These are phyloP conservation scores for Chlorodrepanis virens DNA, from an alignment of 2,113 vertebrate species.

Conservation along the genomic window DNA sequence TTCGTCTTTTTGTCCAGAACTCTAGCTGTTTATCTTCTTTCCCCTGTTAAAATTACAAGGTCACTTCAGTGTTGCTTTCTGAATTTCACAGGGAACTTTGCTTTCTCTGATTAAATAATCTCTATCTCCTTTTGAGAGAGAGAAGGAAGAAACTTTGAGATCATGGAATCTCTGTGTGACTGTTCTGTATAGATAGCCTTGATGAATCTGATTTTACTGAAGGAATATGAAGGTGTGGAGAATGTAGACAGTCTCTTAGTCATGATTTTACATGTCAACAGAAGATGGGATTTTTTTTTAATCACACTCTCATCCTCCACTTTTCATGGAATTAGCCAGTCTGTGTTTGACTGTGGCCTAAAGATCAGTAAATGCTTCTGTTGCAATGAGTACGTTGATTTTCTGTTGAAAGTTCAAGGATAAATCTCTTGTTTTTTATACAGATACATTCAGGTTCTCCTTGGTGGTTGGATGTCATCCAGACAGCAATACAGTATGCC, in stretches of 20 bases:
- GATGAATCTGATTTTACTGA: not conserved
- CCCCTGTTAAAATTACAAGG: not conserved
- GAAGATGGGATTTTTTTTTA: not conserved
- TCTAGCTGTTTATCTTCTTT: not conserved
- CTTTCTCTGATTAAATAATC: not conserved
- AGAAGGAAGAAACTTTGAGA: not conserved
- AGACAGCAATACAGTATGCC: constrained; percentile 83
- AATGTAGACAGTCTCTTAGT: not conserved
- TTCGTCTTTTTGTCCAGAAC: not conserved
- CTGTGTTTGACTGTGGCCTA: not conserved
- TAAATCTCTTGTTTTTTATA: not conserved
- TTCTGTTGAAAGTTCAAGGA: not conserved
- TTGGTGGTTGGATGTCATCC: constrained; percentile 95
- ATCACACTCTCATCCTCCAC: not conserved
- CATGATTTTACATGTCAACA: not conserved
- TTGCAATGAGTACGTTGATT: not conserved
- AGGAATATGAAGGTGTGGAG: not conserved
- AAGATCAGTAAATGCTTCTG: not conserved
- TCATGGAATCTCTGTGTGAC: not conserved
- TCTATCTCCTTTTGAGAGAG: not conserved
- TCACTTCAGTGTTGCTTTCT: not conserved
- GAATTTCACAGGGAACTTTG: not conserved
- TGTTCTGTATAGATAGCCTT: not conserved
- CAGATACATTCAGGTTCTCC: constrained; percentile 79
- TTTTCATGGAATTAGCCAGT: not conserved